These are phyloP conservation scores for Colletes gigas DNA, from an alignment of 1,140 invertebrate genomes.

Conservation along the genomic window DNA sequence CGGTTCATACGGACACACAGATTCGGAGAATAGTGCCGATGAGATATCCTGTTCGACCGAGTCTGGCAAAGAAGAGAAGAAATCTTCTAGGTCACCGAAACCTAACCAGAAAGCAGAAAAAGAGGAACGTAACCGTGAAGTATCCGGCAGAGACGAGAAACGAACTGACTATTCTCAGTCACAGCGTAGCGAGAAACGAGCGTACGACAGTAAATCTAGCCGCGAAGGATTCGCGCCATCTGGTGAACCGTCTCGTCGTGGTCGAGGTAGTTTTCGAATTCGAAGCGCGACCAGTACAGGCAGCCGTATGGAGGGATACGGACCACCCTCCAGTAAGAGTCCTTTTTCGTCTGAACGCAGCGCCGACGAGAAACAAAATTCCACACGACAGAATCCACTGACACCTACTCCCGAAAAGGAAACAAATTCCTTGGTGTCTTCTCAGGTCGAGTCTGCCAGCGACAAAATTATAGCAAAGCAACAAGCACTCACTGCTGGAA, in stretches of 20 bases:
- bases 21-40: slow-evolving; percentile 84
- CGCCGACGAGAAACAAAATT: slow-evolving; percentile 76
- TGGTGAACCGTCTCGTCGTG: slow-evolving; percentile 90
- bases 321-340: slow-evolving; percentile 88
- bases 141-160: slow-evolving; percentile 74
- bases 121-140: slow-evolving; percentile 83
- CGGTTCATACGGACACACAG: slow-evolving; percentile 80
- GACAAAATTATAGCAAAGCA: slow-evolving; percentile 88
- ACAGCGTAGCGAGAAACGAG: slow-evolving; percentile 69
- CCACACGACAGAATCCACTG: slow-evolving; percentile 63
- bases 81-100: slow-evolving; percentile 78
- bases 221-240: slow-evolving; percentile 88
- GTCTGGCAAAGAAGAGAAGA: slow-evolving; percentile 79
- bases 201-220: slow-evolving; percentile 75
- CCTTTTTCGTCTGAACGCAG: slow-evolving; percentile 83
- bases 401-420: slow-evolving; percentile 77
- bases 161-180: slow-evolving; percentile 64
- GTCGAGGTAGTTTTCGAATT: slow-evolving; percentile 83
- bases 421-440: neutral
- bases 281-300: slow-evolving; percentile 76
- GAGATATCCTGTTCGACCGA: slow-evolving; percentile 81
- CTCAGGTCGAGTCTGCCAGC: slow-evolving; percentile 79
- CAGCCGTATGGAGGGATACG: slow-evolving; percentile 87
- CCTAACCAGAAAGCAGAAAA: slow-evolving; percentile 81
- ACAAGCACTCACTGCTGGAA: slow-evolving; percentile 84